Evolutionary conservation across 1,140 invertebrate genomes (phyloP).

Genomic region (Diploscapter pachys): DNA sequence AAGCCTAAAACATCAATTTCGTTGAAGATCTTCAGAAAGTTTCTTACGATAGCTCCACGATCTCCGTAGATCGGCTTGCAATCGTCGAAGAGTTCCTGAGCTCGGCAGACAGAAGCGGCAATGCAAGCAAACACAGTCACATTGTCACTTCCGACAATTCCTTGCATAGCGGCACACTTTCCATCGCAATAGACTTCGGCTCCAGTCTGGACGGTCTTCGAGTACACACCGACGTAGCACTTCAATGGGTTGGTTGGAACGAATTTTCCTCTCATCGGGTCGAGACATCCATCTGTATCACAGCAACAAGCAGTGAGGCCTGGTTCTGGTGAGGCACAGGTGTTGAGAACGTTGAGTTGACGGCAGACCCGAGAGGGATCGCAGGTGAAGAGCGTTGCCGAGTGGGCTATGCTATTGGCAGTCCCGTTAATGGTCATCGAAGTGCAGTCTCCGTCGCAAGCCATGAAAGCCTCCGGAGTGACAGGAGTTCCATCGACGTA

Average conservation of each 20-base stretch:
- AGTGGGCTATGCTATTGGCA: constrained; percentile 23
- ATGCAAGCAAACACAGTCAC: constrained; percentile 31
- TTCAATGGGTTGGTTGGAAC: constrained; percentile 22
- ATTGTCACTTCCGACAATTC: constrained; percentile 17
- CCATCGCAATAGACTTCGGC: constrained; percentile 29
- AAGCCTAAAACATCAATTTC: constrained; percentile 5
- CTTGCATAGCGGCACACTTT: constrained; percentile 25
- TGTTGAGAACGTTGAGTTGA: constrained; percentile 20
- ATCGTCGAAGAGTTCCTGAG: constrained; percentile 25
- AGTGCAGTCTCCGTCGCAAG: constrained; percentile 28
- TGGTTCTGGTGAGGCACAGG: constrained; percentile 20
- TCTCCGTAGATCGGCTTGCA: constrained; percentile 4
- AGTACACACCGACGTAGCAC: constrained; percentile 31
- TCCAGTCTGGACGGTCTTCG: constrained; percentile 22
- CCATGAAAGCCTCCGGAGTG: constrained; percentile 1
- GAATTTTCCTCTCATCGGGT: constrained; percentile 15
- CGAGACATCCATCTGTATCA: constrained; percentile 27
- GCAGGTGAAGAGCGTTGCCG: constrained; percentile 28
- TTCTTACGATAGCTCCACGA: not conserved
- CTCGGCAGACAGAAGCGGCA: constrained; percentile 17
- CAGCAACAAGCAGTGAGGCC: constrained; percentile 32
- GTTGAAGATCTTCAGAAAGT: constrained; percentile 18
- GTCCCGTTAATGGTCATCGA: constrained; percentile 13
- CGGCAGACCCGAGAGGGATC: constrained; percentile 24
- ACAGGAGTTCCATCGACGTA: constrained; percentile 22